Conservation (phyloP, 1,140 invertebrate genomes). For the Bathynomus jamesi region DNA sequence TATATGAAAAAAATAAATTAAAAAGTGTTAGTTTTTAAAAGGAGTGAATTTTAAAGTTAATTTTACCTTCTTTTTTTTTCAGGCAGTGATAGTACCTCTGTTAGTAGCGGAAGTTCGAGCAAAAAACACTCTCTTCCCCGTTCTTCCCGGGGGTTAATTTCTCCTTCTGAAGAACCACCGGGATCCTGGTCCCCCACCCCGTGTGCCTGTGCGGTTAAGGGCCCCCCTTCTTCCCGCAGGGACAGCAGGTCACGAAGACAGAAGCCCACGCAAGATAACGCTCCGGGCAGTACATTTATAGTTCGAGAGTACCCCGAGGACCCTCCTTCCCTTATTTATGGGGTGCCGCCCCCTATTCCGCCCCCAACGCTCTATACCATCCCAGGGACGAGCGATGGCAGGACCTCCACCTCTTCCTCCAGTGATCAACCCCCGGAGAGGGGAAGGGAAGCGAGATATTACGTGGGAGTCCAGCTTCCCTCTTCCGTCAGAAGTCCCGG, state of each 20-base stretch:
- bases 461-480: conserved; percentile 23
- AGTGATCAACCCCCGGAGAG: conserved; percentile 24
- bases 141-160: conserved; percentile 1
- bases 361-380: conserved; percentile 20
- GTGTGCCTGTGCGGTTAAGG: conserved; percentile 6
- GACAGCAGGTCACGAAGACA: conserved; percentile 14
- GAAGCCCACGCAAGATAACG: conserved; percentile 15
- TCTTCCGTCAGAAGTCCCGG: conserved; percentile 14
- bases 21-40: too few relatives aligned
- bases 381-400: conserved; percentile 26
- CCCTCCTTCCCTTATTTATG: conserved; percentile 4
- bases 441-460: conserved; percentile 21
- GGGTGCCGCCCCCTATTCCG: conserved; percentile 5
- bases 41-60: background rate
- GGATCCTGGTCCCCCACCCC: conserved; percentile 2
- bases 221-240: conserved; percentile 10
- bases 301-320: conserved; percentile 2
- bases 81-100: conserved; percentile 28
- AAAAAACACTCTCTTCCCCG: conserved; percentile 4
- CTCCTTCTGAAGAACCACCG: background rate
- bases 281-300: conserved; percentile 19
- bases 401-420: conserved; percentile 25
- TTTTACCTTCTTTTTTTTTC: background rate
- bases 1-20: too few relatives aligned
- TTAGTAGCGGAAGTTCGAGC: conserved; percentile 27